Evolutionary conservation across 2,888 invertebrate genomes (phyloP).

Genomic region (Tanypteryx hageni): DNA sequence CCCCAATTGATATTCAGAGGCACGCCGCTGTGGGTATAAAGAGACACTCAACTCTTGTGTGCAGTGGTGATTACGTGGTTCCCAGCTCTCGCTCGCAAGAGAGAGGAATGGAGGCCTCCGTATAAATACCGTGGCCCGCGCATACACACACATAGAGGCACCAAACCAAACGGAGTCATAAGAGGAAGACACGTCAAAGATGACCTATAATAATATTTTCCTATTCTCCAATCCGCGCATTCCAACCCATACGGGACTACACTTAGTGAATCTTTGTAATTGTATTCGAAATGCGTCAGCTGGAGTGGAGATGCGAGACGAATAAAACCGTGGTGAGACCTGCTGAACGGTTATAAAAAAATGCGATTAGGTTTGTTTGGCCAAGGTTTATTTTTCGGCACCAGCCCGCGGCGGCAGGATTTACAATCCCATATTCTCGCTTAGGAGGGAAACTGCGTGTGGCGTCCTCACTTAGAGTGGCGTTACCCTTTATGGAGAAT

Average conservation of each 20-base stretch:
- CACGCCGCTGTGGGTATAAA: slow-evolving; percentile 28
- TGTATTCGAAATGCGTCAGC: background rate
- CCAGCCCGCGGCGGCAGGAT: background rate
- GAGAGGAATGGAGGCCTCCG: background rate
- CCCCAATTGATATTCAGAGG: slow-evolving; percentile 51
- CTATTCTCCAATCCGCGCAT: background rate
- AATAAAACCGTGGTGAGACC: background rate
- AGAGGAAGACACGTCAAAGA: background rate
- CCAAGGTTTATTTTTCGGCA: background rate
- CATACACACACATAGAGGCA: background rate
- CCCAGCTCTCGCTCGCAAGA: background rate
- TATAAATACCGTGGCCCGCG: background rate
- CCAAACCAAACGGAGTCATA: background rate
- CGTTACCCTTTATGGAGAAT: no score
- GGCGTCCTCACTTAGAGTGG: no score
- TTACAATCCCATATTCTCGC: no score
- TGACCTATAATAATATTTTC: background rate
- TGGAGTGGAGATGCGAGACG: background rate
- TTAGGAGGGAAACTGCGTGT: no score
- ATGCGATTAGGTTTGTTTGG: background rate
- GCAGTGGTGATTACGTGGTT: slow-evolving; percentile 22
- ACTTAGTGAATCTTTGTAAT: background rate
- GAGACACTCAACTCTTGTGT: slow-evolving; percentile 42
- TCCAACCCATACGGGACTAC: background rate
- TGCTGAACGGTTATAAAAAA: background rate